Conservation (phyloP, 1,140 invertebrate species). For the Antheraea pernyi region DNA sequence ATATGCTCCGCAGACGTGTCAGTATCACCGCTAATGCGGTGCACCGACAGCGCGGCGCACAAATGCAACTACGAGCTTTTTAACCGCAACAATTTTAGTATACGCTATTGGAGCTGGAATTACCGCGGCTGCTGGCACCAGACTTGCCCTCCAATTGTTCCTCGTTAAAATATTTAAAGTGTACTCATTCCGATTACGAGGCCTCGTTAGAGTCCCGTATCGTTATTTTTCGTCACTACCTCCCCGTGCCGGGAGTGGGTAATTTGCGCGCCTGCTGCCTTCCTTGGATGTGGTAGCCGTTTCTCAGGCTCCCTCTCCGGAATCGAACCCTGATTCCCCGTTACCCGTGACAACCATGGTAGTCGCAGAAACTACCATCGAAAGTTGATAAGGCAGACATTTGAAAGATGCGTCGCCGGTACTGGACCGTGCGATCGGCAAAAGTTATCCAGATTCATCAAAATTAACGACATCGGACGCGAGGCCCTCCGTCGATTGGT, state of each 20-base stretch:
- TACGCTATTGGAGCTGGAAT: constrained; percentile 95
- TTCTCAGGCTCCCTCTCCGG: constrained; percentile 93
- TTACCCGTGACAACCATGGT: constrained; percentile 91
- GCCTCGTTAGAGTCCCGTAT: constrained; percentile 88
- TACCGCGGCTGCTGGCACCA: constrained; percentile 94
- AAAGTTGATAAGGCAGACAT: constrained; percentile 94
- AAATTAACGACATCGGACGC: constrained; percentile 78
- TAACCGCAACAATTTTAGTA: constrained; percentile 92
- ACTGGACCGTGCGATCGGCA: constrained; percentile 86
- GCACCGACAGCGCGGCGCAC: constrained; percentile 82
- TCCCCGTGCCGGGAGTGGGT: constrained; percentile 90
- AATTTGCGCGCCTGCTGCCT: constrained; percentile 94
- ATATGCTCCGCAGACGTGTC: constrained; percentile 73
- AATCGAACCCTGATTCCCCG: constrained; percentile 84
- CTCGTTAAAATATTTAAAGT: constrained; percentile 94
- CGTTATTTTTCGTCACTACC: constrained; percentile 94
- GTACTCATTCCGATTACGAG: constrained; percentile 93
- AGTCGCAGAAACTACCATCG: constrained; percentile 88
- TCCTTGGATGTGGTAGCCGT: constrained; percentile 96
- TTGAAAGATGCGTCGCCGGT: constrained; percentile 90
- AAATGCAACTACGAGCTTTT: constrained; percentile 88
- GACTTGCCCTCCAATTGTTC: constrained; percentile 95
- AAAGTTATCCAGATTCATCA: constrained; percentile 92
- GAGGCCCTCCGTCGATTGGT: constrained; percentile 80
- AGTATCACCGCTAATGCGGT: constrained; percentile 79